A percentile compares a stretch with the other conserved stretches of the same genome.
Evolutionary conservation across 23 tunicate species (phyloP).

Genomic region (Aplidium turbinatum): DNA sequence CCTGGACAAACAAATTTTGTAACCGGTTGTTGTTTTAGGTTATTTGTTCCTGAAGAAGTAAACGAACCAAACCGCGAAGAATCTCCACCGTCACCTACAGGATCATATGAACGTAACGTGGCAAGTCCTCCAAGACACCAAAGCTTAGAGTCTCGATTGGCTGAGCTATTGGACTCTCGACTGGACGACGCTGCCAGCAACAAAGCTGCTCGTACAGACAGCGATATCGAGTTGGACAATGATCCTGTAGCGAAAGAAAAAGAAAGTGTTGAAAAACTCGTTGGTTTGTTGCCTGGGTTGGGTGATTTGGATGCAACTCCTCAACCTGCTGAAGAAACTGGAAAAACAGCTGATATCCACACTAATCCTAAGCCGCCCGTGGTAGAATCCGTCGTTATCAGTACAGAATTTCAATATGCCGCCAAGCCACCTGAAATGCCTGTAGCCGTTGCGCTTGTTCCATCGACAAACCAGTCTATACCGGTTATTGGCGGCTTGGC

Average conservation of each 20-base stretch:
- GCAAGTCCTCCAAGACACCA: conserved; percentile 81
- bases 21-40: no score
- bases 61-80: conserved; percentile 32
- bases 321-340: background rate
- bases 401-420: background rate
- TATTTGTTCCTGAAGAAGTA: no score
- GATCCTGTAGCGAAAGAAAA: conserved; percentile 20
- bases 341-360: background rate
- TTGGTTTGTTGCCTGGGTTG: conserved; percentile 20
- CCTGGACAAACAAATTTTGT: no score
- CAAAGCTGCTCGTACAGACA: conserved; percentile 31
- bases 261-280: background rate
- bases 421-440: background rate
- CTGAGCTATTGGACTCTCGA: conserved; percentile 54
- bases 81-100: conserved; percentile 89
- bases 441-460: background rate
- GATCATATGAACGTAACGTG: conserved; percentile 80
- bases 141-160: conserved; percentile 87
- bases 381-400: background rate
- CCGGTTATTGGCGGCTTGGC: conserved; percentile 76
- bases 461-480: conserved; percentile 46
- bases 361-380: background rate
- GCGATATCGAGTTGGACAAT: conserved; percentile 66
- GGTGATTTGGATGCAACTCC: conserved; percentile 21
- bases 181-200: conserved; percentile 10